phyloP scores from a whole-genome alignment of 2,797 vertebrate species.

The Cuniculus paca region DNA sequence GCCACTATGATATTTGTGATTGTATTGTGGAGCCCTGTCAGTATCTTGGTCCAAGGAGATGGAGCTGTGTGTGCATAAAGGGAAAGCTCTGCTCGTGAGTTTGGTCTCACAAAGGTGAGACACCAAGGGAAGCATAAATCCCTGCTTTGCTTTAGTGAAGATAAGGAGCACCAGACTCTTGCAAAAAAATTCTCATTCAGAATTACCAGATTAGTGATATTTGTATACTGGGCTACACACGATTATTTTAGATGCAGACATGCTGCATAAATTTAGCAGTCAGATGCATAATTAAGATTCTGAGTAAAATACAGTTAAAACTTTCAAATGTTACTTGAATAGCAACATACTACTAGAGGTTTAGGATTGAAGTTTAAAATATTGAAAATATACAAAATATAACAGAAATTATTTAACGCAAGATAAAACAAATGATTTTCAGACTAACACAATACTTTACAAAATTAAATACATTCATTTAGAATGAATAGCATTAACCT shows the following conservation, averaged over 20 bases:
- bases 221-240: not conserved
- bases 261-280: not conserved
- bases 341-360: not conserved
- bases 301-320: not conserved
- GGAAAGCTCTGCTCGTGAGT: not conserved
- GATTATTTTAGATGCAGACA: not conserved
- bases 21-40: not conserved
- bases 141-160: not conserved
- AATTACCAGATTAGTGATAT: not conserved
- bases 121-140: not conserved
- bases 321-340: not conserved
- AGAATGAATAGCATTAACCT: not conserved
- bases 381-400: not conserved
- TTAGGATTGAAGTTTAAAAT: slow-evolving; percentile 9
- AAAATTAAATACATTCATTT: not conserved
- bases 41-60: not conserved
- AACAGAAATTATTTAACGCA: not conserved
- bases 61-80: not conserved
- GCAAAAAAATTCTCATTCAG: not conserved
- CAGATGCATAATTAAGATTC: not conserved
- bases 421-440: not conserved
- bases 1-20: not conserved
- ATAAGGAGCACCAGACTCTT: not conserved
- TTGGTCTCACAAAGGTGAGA: not conserved
- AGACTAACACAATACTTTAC: not conserved